Percentiles rank a stretch among this genome's conserved stretches.
Evolutionary conservation across 2,797 vertebrate species (phyloP).

Genomic region (Alectoris magna): DNA sequence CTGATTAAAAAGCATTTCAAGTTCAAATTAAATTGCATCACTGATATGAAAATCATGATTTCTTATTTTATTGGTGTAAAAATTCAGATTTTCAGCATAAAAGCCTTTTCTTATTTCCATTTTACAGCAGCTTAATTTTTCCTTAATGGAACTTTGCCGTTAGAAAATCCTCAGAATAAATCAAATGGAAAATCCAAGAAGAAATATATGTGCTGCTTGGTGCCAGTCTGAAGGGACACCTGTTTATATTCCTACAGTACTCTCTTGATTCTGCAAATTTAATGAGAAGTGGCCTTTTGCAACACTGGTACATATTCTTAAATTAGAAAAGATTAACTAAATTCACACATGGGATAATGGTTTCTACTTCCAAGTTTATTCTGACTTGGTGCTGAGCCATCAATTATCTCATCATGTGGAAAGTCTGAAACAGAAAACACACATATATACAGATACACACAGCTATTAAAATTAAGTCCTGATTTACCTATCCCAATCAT

Average conservation of each 20-base stretch:
- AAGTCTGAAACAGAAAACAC: not conserved
- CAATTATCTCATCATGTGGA: not conserved
- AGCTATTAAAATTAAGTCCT: not conserved
- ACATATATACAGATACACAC: not conserved
- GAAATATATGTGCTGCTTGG: not conserved
- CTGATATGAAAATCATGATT: not conserved
- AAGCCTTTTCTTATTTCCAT: not conserved
- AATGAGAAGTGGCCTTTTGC: not conserved
- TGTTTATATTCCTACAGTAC: not conserved
- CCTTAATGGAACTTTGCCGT: not conserved
- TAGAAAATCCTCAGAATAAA: not conserved
- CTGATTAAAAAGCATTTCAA: not conserved
- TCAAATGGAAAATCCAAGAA: not conserved
- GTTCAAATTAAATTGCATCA: not conserved
- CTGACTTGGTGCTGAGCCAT: not conserved
- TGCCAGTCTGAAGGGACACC: not conserved
- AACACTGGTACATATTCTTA: not conserved
- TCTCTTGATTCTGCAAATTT: not conserved
- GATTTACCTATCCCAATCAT: not conserved
- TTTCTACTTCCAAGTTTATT: not conserved
- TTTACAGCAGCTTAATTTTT: not conserved
- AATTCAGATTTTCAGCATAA: not conserved
- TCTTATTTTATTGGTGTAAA: not conserved
- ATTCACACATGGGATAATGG: not conserved
- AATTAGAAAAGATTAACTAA: not conserved